Evolutionary conservation across 2,888 invertebrate species (phyloP).

Genomic region (Plagiodera versicolora): DNA sequence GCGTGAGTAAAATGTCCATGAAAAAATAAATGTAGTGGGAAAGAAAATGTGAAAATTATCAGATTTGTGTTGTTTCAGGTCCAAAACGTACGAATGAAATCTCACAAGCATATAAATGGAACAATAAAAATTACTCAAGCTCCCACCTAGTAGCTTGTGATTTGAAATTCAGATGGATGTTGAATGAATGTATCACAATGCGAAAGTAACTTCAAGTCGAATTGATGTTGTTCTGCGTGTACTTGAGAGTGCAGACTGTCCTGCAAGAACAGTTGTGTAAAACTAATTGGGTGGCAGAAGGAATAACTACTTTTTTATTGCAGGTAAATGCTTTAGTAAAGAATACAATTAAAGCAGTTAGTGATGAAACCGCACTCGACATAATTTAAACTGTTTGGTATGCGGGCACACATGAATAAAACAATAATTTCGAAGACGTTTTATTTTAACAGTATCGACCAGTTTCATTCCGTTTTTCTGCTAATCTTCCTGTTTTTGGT

Average conservation of each 20-base stretch:
- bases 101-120: too few species aligned
- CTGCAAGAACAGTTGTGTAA: slow-evolving; percentile 22
- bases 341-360: slow-evolving; percentile 22
- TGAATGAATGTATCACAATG: neutral
- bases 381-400: slow-evolving; percentile 26
- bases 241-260: slow-evolving; percentile 12
- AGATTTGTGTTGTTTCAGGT: too few species aligned
- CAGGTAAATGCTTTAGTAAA: slow-evolving; percentile 16
- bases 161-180: too few species aligned
- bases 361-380: slow-evolving; percentile 26
- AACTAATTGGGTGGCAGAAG: slow-evolving; percentile 32
- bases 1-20: too few species aligned
- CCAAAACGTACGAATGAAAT: too few species aligned
- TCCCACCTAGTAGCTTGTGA: too few species aligned
- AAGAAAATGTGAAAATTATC: too few species aligned
- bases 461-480: neutral
- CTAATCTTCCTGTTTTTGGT: too few species aligned
- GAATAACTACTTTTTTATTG: slow-evolving; percentile 24
- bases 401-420: slow-evolving; percentile 23
- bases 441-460: neutral
- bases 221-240: slow-evolving; percentile 6
- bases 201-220: slow-evolving; percentile 2
- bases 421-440: slow-evolving; percentile 16
- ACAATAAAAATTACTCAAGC: too few species aligned
- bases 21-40: too few species aligned